These are phyloP conservation scores for Phaenicophaeus curvirostris DNA, from an alignment of 2,797 vertebrate species.

Conservation along the genomic window DNA sequence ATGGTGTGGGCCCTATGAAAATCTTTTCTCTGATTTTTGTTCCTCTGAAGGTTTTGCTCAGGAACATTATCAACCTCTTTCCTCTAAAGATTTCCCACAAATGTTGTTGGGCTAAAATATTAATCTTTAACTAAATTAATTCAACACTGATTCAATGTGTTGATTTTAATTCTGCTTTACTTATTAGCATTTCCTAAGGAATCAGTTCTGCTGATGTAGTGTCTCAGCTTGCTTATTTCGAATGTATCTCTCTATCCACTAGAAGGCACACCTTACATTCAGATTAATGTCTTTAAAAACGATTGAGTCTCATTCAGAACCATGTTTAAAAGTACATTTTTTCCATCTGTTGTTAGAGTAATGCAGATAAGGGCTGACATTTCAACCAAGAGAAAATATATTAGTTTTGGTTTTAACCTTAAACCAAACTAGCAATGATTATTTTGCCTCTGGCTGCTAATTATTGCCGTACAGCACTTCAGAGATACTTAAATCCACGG, in stretches of 20 bases:
- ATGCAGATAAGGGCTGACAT: slow-evolving; percentile 49
- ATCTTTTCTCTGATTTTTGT: background rate
- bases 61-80: background rate
- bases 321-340: background rate
- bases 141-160: background rate
- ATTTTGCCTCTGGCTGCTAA: slow-evolving; percentile 66
- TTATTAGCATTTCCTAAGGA: background rate
- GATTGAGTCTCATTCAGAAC: background rate
- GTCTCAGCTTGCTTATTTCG: background rate
- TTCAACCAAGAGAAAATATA: slow-evolving; percentile 50
- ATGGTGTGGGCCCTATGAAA: background rate
- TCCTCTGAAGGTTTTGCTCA: background rate
- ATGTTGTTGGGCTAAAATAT: background rate
- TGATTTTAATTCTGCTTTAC: background rate
- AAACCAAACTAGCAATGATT: slow-evolving; percentile 61
- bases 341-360: slow-evolving; percentile 45
- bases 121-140: background rate
- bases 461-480: slow-evolving; percentile 31
- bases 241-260: slow-evolving; percentile 35
- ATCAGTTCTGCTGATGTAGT: background rate
- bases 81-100: background rate
- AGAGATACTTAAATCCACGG: slow-evolving; percentile 59
- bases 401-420: slow-evolving; percentile 49
- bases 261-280: slow-evolving; percentile 62
- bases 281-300: background rate